phyloP scores from a whole-genome alignment of 2,888 invertebrate genomes.

The Ceraclea dissimilis region DNA sequence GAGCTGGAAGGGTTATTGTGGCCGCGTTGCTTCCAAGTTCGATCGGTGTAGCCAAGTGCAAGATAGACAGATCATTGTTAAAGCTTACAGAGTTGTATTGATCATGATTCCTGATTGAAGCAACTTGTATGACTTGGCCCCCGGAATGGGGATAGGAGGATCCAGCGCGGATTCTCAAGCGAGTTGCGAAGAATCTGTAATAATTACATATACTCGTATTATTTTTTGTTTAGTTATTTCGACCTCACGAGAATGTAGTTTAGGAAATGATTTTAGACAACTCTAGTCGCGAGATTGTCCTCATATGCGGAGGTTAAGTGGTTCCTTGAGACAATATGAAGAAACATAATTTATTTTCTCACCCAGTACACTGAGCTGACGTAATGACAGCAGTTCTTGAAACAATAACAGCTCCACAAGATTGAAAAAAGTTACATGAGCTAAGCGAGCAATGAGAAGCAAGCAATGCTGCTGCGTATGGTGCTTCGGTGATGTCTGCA shows the following conservation, averaged over 20 bases:
- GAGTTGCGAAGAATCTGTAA: slow-evolving; percentile 14
- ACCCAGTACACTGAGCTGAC: slow-evolving; percentile 39
- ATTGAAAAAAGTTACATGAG: slow-evolving; percentile 30
- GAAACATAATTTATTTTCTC: too few relatives aligned
- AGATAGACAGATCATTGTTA: slow-evolving; percentile 37
- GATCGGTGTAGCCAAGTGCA: slow-evolving; percentile 33
- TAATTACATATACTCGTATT: not conserved
- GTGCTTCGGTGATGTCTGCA: slow-evolving; percentile 38
- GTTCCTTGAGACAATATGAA: too few relatives aligned
- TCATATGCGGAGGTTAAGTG: too few relatives aligned
- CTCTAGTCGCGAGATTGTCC: too few relatives aligned
- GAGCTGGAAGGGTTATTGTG: slow-evolving; percentile 32
- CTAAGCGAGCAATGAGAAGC: too few relatives aligned
- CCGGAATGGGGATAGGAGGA: slow-evolving; percentile 34
- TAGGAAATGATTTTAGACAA: too few relatives aligned
- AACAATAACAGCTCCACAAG: slow-evolving; percentile 39
- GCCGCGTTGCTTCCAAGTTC: slow-evolving; percentile 31
- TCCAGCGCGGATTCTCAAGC: slow-evolving; percentile 20
- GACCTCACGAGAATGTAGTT: too few relatives aligned
- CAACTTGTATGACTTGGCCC: slow-evolving; percentile 35
- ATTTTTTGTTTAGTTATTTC: too few relatives aligned
- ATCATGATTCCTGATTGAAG: slow-evolving; percentile 33
- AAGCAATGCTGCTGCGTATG: slow-evolving; percentile 40
- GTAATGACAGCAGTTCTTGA: slow-evolving; percentile 33
- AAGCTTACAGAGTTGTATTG: slow-evolving; percentile 33